phyloP scores from a whole-genome alignment of 2,797 vertebrate genomes.

The Balearica regulorum region DNA sequence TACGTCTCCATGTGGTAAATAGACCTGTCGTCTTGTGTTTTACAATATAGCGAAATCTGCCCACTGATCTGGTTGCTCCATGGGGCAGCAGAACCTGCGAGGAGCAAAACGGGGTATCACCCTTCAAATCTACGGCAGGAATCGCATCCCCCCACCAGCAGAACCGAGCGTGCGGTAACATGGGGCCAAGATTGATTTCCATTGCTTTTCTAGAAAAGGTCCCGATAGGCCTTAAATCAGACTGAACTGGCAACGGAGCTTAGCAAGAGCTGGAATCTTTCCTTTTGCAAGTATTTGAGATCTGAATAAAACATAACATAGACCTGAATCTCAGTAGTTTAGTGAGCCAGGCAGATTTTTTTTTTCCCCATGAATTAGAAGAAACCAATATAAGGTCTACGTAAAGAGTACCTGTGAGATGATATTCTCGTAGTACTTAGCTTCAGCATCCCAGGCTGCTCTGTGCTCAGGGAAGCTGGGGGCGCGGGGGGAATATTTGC shows the following conservation, averaged over 20 bases:
- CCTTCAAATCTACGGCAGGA: background rate
- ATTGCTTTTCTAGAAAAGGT: constrained; percentile 2
- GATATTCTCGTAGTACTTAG: background rate
- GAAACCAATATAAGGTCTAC: background rate
- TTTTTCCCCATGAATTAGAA: constrained; percentile 1
- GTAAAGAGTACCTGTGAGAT: background rate
- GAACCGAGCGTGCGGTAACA: background rate
- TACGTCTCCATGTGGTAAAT: background rate
- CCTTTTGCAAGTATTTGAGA: constrained; percentile 51
- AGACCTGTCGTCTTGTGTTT: background rate
- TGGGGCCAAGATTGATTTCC: background rate
- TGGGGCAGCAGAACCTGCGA: background rate
- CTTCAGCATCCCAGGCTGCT: background rate
- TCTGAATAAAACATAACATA: constrained; percentile 57
- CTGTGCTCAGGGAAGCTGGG: background rate
- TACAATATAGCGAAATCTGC: background rate
- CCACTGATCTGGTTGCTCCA: background rate
- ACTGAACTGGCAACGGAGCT: background rate
- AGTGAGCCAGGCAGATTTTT: background rate
- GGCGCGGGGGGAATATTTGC: background rate
- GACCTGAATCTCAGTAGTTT: constrained; percentile 19
- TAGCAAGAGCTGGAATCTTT: background rate
- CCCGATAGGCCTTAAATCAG: constrained; percentile 20
- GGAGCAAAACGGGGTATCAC: background rate
- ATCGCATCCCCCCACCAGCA: background rate